Percentiles rank a stretch among this genome's conserved stretches.
These are phyloP conservation scores for Zosterops borbonicus DNA, from an alignment of 2,113 vertebrate genomes.

Conservation along the genomic window DNA sequence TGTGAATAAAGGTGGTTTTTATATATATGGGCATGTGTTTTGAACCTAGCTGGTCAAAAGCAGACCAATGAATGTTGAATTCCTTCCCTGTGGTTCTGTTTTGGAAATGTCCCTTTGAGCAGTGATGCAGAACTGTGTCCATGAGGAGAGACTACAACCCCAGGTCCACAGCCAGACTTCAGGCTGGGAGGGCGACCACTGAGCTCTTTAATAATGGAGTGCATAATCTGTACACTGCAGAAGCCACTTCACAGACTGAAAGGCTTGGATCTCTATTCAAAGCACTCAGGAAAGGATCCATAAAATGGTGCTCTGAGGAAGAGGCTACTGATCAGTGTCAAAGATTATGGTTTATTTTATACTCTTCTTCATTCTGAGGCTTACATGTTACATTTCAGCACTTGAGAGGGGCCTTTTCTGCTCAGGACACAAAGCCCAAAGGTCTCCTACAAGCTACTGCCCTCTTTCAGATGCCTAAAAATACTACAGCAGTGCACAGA, in stretches of 20 bases:
- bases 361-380: background rate
- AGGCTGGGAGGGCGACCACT: background rate
- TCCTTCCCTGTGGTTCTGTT: rapidly evolving
- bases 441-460: background rate
- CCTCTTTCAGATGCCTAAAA: background rate
- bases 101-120: background rate
- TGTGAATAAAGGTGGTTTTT: background rate
- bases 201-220: background rate
- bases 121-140: background rate
- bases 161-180: background rate
- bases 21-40: background rate
- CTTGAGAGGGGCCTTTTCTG: background rate
- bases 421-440: background rate
- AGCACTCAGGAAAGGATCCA: background rate
- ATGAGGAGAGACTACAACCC: background rate
- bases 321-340: background rate
- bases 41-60: background rate
- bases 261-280: background rate
- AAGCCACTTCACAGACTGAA: background rate
- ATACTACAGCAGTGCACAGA: background rate
- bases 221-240: background rate
- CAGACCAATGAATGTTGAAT: background rate
- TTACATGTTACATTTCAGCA: background rate
- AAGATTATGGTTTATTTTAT: background rate
- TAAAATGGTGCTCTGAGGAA: background rate